Base-by-base conservation (phyloP, 2,113 vertebrate species). In the Urocitellus parryii region DNA sequence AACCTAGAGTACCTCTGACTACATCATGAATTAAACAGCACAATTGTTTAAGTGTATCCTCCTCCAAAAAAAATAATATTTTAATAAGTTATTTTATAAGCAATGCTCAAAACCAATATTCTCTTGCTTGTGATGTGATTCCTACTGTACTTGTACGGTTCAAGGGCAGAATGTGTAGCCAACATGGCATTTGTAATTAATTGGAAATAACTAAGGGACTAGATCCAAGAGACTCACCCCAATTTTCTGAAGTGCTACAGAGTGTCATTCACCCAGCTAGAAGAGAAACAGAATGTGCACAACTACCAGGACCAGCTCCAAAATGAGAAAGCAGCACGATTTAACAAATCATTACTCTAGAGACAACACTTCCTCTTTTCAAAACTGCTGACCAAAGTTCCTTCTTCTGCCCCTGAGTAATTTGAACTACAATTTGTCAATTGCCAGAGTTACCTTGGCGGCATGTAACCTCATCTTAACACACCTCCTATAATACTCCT, bases 341-440 rank as follows among this genome's bases (percentile, higher is more conserved):
- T 88, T 81, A 80, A 94, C 94, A 93, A 63, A 51, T 78, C 65
- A 85, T 96, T 94, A 95, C 80, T 93, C 93, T 73, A 79, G 45
- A 61, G 92, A 63, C 25, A 88, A 88, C 87, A 95, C 78, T 95
- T 73, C 48, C 91, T 84, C 90, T 88, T 88, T 79, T 92, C 77
- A 81, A 85, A 96, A 92, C 63, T 96, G 83, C 90, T 96, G 84
- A 95, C 83, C 77, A 79, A 88, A 93, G 89, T 92, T 96, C 76
- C 68, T 63, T 79, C 93, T 79, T 95, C 70, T 42, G 53, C 56
- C 82, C 56, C 74, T 92, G 32, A 86, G 79, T 91, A 94, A 93
- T 95, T 96, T 92, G 90, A 88, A 72, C 58, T 77, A 77, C 29
- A 81, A 80, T 67, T 91, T 95, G 53, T 93, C 90, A 76, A 95